Base-by-base conservation (phyloP, 2,797 vertebrate genomes). In the Hapalemur alaotrensis region DNA sequence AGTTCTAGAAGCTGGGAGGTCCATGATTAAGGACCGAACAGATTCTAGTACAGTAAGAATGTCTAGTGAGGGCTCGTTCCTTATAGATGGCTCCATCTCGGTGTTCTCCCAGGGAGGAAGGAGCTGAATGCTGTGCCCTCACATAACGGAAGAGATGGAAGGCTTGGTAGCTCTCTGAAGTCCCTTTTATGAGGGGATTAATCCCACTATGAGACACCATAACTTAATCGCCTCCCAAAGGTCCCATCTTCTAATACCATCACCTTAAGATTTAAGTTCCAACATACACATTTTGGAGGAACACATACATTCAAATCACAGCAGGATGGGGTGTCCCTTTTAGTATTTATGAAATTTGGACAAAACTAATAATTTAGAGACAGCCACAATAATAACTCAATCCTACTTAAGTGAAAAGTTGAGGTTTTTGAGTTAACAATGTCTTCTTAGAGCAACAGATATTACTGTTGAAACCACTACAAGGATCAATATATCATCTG, bases 341-440 rank as follows among this genome's bases (percentile, higher is more conserved):
- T 17, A 84, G 38, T 85, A 30, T 59, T 78, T 92, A 75, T 50
- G 28, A 54, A 81, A 86, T 95, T 86, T 79, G 52, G 8, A 18
- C 52, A 81, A 38, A 25, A 35, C 12, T 52, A 83, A 72, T 80
- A 17, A 88, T 11, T 43, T 28, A 81, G 48, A 84, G 41, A 54
- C n/a, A 88, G 25, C 22, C n/a, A 61, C 32, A 50, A 46, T n/a
- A 87, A 92, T 63, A 96, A 90, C 32, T 92, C 81, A 89, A 23
- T 48, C 15, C 11, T 46, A 20, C 92, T 63, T 35, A 90, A 14
- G 22, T 70, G 54, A 78, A 93, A 95, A 94, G 30, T 69, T 86
- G 63, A 79, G 28, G 11, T 23, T 69, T 90, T 83, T 70, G 20
- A 69, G 82, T 93, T 90, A 91, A 88, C 35, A 87, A 82, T 89